Conservation (phyloP, 2,888 invertebrate species). For the Leptinotarsa juncta region DNA sequence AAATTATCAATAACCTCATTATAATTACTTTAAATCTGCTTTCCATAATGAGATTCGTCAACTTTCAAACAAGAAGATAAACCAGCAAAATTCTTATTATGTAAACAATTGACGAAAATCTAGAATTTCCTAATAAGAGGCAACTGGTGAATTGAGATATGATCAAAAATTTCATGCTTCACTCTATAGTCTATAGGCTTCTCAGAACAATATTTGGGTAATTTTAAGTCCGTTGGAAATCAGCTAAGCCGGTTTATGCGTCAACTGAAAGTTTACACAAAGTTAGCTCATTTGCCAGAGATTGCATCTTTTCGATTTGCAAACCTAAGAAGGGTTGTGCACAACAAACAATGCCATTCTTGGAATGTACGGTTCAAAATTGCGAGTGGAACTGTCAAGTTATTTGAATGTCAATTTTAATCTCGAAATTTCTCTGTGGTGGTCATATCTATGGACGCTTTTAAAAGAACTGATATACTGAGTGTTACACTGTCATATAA, state of each 20-base stretch:
- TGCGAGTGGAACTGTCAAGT: conserved; percentile 19
- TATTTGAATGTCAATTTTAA: conserved; percentile 22
- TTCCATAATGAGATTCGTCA: too few relatives aligned
- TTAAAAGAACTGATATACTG: not conserved
- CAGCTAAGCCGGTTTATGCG: conserved; percentile 26
- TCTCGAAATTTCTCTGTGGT: conserved; percentile 22
- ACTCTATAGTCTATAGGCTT: not conserved
- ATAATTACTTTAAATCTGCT: too few relatives aligned
- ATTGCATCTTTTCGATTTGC: conserved; percentile 38
- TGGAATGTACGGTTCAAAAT: conserved; percentile 12
- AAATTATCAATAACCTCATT: too few relatives aligned
- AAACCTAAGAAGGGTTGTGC: conserved; percentile 31
- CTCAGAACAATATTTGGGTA: conserved; percentile 13
- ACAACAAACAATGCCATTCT: conserved; percentile 32
- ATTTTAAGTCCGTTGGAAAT: conserved; percentile 19
- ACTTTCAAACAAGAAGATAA: not conserved
- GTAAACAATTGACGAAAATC: not conserved
- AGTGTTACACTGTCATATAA: not conserved
- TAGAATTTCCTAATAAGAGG: not conserved
- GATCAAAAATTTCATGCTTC: conserved; percentile 5
- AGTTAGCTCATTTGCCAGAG: conserved; percentile 31
- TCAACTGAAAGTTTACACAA: conserved; percentile 35
- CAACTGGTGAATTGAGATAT: not conserved
- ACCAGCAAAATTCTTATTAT: not conserved
- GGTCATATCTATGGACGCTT: not conserved